Base-by-base conservation (phyloP, 2,113 vertebrate species). In the Lophius piscatorius region DNA sequence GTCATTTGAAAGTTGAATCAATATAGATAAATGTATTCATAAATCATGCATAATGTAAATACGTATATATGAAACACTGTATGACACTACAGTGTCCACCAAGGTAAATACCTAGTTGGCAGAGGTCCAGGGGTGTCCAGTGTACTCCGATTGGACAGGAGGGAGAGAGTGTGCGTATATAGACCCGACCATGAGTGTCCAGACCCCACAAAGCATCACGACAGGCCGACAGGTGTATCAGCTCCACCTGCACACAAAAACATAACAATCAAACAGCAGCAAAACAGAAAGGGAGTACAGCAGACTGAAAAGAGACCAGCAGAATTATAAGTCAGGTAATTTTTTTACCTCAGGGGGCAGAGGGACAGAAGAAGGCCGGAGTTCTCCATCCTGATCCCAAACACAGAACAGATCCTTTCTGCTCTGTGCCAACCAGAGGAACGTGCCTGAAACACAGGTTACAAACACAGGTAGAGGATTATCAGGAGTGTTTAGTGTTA, bases 401-500 rank as follows among this genome's bases (percentile, higher is more conserved):
- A 98, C 82, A 50, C 95, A 93, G 81, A 95, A 99, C 51, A 99
- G 91, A 63, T 99, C 97, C 88, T 95, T 97, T 83, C 84, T 93
- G 91, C 93, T 96, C 87, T 99, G 97, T 63, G 94, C 93, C 77
- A 99, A 86, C 97, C 97, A 99, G 57, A 99, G 75, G 64, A 95
- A 94, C 23, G 92, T 94, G 65, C 96, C 96, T 98, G 82, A 55
- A 24, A 69, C 9, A 51, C 45, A 55, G 11, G 28, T 28, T 7
- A 39, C 34, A 47, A 22, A 62, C 34, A 63, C 45, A 69, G 47
- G 40, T 9, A 23, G 38, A 9, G 14, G 11, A 13, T 20, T 24
- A 16, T 12, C 28, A 42, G 18, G n/a, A 40, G 38, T 23, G 41
- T 22, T 12, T 6, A 6, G 21, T 45, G 13, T 14, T n/a, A 13